phyloP scores from a whole-genome alignment of 2,888 invertebrate genomes.

The Luffia ferchaultella region DNA sequence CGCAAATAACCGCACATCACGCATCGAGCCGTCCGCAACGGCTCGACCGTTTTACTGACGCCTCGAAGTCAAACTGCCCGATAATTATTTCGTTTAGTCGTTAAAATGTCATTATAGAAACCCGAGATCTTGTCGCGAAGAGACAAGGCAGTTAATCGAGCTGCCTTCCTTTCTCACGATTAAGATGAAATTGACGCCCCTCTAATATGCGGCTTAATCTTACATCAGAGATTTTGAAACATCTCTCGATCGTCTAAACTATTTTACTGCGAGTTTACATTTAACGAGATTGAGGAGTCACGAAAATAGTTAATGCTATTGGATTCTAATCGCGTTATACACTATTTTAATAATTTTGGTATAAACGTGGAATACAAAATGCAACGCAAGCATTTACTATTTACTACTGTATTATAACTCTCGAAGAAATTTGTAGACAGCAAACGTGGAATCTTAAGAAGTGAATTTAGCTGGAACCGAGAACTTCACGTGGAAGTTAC shows the following conservation, averaged over 20 bases:
- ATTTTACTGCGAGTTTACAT: too few relatives aligned
- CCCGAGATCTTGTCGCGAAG: constrained; percentile 18
- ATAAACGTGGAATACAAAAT: too few relatives aligned
- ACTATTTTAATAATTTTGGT: too few relatives aligned
- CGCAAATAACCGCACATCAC: background rate
- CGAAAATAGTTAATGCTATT: too few relatives aligned
- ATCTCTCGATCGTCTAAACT: too few relatives aligned
- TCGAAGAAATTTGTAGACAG: too few relatives aligned
- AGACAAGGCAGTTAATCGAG: constrained; percentile 11
- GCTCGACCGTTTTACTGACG: background rate
- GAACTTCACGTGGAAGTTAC: constrained; percentile 4
- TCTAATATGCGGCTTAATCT: background rate
- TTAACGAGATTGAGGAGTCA: too few relatives aligned
- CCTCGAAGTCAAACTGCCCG: background rate
- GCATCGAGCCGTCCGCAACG: background rate
- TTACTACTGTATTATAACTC: too few relatives aligned
- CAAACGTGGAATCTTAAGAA: constrained; percentile 2
- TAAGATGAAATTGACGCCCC: background rate
- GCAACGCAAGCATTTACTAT: too few relatives aligned
- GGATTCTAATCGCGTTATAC: too few relatives aligned
- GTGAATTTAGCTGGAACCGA: constrained; percentile 6
- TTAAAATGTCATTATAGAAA: constrained; percentile 28
- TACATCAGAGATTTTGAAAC: too few relatives aligned
- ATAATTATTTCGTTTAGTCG: constrained; percentile 15
- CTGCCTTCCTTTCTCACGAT: constrained; percentile 18